Percentiles rank a stretch among this genome's conserved stretches.
Evolutionary conservation across 1,140 invertebrate species (phyloP).

Genomic region (Catajapyx aquilonaris): DNA sequence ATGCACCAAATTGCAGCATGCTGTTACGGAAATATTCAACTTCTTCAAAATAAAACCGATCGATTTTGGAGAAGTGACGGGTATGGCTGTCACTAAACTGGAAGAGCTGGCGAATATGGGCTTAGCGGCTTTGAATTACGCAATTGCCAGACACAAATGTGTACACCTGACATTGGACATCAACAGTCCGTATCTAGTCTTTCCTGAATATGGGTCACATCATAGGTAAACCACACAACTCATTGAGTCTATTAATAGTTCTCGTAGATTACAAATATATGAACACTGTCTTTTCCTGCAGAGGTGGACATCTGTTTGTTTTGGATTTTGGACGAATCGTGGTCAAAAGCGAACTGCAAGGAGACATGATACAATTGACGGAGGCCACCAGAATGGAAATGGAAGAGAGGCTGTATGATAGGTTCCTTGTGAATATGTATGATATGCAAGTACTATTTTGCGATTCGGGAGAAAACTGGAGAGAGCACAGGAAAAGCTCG

Average conservation of each 20-base stretch:
- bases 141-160: constrained; percentile 38
- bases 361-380: constrained; percentile 35
- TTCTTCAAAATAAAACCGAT: constrained; percentile 39
- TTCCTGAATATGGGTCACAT: constrained; percentile 52
- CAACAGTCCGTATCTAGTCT: constrained; percentile 52
- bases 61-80: constrained; percentile 18
- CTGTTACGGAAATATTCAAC: constrained; percentile 45
- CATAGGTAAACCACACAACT: constrained; percentile 56
- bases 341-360: constrained; percentile 52
- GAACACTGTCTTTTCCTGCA: too few species aligned
- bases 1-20: constrained; percentile 30
- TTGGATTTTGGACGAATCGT: constrained; percentile 47
- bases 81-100: constrained; percentile 18
- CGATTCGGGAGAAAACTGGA: constrained; percentile 46
- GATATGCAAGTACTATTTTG: constrained; percentile 36
- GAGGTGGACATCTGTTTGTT: constrained; percentile 46
- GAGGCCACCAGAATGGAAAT: constrained; percentile 62
- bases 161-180: constrained; percentile 51
- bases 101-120: constrained; percentile 18
- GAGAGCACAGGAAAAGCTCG: constrained; percentile 37
- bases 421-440: constrained; percentile 44
- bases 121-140: constrained; percentile 22
- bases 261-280: neutral
- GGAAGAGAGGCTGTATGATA: constrained; percentile 57
- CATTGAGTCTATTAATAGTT: neutral